Base-by-base conservation (phyloP, 2,888 invertebrate genomes). In the Eristalinus sepulchralis region DNA sequence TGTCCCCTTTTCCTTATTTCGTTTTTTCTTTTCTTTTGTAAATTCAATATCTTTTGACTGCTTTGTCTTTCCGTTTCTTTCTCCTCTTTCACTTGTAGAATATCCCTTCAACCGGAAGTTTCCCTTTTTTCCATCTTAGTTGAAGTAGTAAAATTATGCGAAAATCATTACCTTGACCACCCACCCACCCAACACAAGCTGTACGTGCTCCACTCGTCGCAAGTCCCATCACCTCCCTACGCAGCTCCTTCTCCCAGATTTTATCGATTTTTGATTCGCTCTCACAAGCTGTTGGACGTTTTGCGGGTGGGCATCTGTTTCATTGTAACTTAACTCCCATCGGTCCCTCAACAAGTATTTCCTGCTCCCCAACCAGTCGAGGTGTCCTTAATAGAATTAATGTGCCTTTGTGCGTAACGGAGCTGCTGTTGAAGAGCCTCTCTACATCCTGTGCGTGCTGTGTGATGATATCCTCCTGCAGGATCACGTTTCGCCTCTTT, bases 231-330 rank as follows among this genome's bases (percentile, higher is more conserved):
- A n/a, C 27, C n/a, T 31, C 2, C 31, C 13, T 33, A 27, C 6
- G 20, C 33, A 2, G n/a, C 22, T 57, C 34, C 22, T 10, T 34
- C 33, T 24, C 9, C 39, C 27, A 8, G 57, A 20, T 20, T 71
- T 60, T 71, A 71, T 71, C 22, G 60, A 71, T 71, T 71, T 70
- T 39, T 20, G 17, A 60, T 60, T 47, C 31, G 13, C 71, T 31
- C 17, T 20, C 31, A 27, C 27, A 24, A 39, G 39, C 39, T 60
- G 34, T 4, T 39, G 22, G 17, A 9, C 36, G 20, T 36, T 27
- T 39, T 31, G 39, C 31, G 31, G 24, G 10, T 47, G 47, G 27
- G 13, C 60, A 62, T 71, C 47, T 71, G 71, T 31, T 62, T 17
- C 39, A 31, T 39, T 39, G 13, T 47, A 17, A 31, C 17, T 53